A percentile compares a stretch with the other conserved stretches of the same genome.
phyloP scores from a whole-genome alignment of 2,113 vertebrate species.

The Onychostruthus taczanowskii region DNA sequence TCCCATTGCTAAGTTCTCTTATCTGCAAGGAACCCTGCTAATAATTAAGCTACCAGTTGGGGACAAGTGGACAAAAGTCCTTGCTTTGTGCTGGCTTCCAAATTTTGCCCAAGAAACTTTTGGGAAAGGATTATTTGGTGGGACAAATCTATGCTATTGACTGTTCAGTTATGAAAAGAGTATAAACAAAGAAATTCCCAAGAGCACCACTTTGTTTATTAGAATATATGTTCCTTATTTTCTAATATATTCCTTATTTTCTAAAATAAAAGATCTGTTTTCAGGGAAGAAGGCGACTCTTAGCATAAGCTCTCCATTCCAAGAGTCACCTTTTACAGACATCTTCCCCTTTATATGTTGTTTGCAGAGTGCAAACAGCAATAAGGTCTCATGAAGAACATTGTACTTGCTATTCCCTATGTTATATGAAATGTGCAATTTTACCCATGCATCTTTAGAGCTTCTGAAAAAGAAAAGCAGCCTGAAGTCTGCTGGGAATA shows the following conservation, averaged over 20 bases:
- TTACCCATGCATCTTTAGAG: not conserved
- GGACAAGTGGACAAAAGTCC: not conserved
- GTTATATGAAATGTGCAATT: not conserved
- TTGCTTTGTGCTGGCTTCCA: not conserved
- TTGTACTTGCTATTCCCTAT: not conserved
- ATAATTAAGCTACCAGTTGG: not conserved
- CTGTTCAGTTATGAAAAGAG: not conserved
- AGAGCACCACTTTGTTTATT: not conserved
- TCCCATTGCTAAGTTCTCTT: not conserved
- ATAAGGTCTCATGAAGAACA: not conserved
- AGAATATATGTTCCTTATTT: not conserved
- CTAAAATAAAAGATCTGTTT: not conserved
- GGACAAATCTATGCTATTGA: not conserved
- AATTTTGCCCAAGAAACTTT: not conserved
- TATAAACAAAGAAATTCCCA: not conserved
- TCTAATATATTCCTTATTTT: too few relatives aligned
- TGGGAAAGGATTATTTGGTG: not conserved
- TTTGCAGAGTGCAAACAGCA: not conserved
- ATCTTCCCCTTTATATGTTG: not conserved
- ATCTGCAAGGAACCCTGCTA: not conserved
- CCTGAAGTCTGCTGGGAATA: conserved; percentile 6
- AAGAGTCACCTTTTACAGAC: not conserved
- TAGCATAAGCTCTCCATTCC: not conserved
- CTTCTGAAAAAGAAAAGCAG: conserved; percentile 3
- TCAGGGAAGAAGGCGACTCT: not conserved